Evolutionary conservation across 1,140 invertebrate genomes (phyloP).

Genomic region (Drosophila prosaltans): DNA sequence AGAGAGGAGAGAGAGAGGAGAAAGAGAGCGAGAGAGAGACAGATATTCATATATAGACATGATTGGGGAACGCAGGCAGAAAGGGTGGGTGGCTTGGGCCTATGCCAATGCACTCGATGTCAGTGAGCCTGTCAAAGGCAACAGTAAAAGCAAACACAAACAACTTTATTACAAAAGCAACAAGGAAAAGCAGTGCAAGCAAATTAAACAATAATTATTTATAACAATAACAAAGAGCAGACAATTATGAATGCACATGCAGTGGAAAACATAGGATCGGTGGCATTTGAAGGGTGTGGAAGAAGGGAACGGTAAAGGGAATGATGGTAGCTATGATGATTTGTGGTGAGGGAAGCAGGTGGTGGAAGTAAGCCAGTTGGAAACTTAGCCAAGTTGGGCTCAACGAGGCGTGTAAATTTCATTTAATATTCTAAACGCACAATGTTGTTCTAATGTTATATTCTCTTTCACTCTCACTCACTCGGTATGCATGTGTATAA

Average conservation of each 20-base stretch:
- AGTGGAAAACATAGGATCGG: no score
- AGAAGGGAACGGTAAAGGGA: not conserved
- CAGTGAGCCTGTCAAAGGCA: conserved; percentile 41
- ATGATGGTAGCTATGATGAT: not conserved
- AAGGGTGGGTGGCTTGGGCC: not conserved
- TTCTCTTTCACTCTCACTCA: not conserved
- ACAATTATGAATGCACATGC: conserved; percentile 58
- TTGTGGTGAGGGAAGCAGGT: not conserved
- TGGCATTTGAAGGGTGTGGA: not conserved
- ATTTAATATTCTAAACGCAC: conserved; percentile 63
- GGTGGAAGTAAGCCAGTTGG: conserved; percentile 41
- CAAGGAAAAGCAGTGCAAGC: conserved; percentile 43
- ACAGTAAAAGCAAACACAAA: conserved; percentile 34
- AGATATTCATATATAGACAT: no score
- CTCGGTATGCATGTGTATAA: not conserved
- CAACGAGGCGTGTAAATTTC: conserved; percentile 65
- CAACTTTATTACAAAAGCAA: conserved; percentile 48
- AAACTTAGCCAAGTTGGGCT: conserved; percentile 31
- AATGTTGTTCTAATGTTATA: conserved; percentile 24
- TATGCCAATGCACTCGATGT: conserved; percentile 43
- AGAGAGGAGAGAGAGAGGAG: not conserved
- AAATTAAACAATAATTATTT: conserved; percentile 79
- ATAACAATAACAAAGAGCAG: conserved; percentile 59
- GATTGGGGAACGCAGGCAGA: not conserved
- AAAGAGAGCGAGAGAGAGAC: not conserved